Evolutionary conservation across 2,113 vertebrate species (phyloP).

Genomic region (Phylloscopus trochilus): DNA sequence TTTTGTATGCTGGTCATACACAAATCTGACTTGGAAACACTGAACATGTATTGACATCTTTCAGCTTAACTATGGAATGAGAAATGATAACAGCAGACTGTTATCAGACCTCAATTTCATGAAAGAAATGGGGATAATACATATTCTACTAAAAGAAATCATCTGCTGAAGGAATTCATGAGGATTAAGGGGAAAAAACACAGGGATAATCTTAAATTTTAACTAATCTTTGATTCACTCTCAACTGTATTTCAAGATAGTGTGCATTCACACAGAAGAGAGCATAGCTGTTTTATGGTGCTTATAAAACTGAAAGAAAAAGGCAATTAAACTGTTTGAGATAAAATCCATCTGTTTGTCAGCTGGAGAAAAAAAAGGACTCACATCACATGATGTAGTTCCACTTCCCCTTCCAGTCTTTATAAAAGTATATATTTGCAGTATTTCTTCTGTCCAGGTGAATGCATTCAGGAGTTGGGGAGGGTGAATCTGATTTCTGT

Average conservation of each 20-base stretch:
- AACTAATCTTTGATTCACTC: constrained; percentile 6
- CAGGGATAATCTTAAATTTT: constrained; percentile 15
- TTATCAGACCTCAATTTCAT: constrained; percentile 1
- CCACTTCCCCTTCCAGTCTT: not conserved
- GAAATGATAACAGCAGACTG: not conserved
- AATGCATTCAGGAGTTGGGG: not conserved
- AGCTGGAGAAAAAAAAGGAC: constrained; percentile 4
- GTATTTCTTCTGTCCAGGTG: not conserved
- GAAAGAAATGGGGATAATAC: not conserved
- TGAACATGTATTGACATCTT: not conserved
- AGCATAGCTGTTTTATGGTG: not conserved
- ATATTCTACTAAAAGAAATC: not conserved
- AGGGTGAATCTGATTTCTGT: not conserved
- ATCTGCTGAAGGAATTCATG: constrained; percentile 22
- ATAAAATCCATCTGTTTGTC: constrained; percentile 28
- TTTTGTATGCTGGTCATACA: not conserved
- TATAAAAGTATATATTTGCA: not conserved
- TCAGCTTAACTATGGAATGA: not conserved
- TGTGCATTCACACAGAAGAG: not conserved
- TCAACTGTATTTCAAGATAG: not conserved
- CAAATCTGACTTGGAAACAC: not conserved
- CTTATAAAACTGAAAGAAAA: constrained; percentile 24
- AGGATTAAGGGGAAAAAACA: constrained; percentile 34
- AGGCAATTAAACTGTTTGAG: constrained; percentile 10
- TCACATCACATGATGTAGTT: not conserved